Evolutionary conservation across 2,888 invertebrate genomes (phyloP), one percentile per base, ranked within the genome.

Genomic region (Melinaea marsaeus): DNA sequence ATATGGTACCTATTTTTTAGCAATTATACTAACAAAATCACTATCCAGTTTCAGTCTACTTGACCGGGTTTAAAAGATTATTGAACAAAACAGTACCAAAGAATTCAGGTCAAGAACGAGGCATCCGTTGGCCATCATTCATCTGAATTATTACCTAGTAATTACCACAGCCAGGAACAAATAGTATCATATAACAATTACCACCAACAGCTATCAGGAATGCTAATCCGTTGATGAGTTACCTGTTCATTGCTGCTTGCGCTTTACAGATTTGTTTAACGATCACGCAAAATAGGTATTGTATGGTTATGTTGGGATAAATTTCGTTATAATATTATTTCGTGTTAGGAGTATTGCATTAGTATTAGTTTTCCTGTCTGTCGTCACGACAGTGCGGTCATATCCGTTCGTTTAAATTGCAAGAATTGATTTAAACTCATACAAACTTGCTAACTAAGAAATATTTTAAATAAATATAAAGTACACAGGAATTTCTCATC

Each of bases 291-390:
- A 56, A 37, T 2, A 1, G 13, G 64, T 33, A 62, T 58, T 62
- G 62, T 42, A 57, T 51, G 3, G 0, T 1, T 2, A 60, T 9
- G 13, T 13, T 13, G 1, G 6, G 1, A n/a, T 2, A 42, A 13
- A 22, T 34, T 2, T 6, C 35, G 9, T 6, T 5, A 13, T 0
- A 34, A 33, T 35, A 45, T 32, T 9, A 2, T 33, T 32, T 59
- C n/a, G 32, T 55, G 54, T 56, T 67, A 55, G 46, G n/a, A 61
- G 55, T 57, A 55, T 65, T 67, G 57, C 67, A 67, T 67, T 67
- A 67, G 67, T 65, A 61, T 67, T 63, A 67, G 57, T 67, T 67
- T 67, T 67, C 67, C 58, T 56, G 57, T 58, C 67, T 65, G 58
- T 64, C 58, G 58, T 64, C 67, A 62, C n/a, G 55, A 61, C 57